A percentile compares a stretch with the other conserved stretches of the same genome.
These are phyloP conservation scores for Brotula barbata DNA, from an alignment of 2,797 vertebrate genomes.

Conservation along the genomic window DNA sequence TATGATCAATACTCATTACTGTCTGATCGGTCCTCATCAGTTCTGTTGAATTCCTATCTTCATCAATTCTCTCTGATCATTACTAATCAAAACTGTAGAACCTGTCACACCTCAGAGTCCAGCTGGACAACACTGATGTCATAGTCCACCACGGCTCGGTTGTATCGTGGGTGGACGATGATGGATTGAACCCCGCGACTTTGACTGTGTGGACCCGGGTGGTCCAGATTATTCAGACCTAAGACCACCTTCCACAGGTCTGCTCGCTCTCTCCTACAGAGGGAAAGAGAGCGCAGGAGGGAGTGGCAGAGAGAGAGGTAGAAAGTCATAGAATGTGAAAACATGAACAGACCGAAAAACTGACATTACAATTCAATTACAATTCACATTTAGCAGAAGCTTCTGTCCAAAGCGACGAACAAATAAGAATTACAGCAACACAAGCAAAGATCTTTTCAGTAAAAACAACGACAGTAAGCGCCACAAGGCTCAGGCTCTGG, in stretches of 20 bases:
- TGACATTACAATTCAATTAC: no score
- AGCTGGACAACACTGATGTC: slow-evolving; percentile 95
- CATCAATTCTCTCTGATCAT: fast-evolving
- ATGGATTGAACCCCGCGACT: slow-evolving; percentile 84
- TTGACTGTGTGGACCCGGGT: slow-evolving; percentile 86
- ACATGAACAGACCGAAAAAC: no score
- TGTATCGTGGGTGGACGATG: slow-evolving; percentile 91
- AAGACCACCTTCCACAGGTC: slow-evolving; percentile 91
- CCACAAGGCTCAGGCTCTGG: no score
- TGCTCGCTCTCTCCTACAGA: slow-evolving; percentile 84
- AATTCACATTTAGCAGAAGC: no score
- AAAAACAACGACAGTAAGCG: no score
- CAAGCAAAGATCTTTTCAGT: no score
- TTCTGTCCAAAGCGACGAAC: no score
- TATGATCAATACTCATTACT: background rate
- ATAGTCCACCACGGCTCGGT: slow-evolving; percentile 90
- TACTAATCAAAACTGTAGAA: fast-evolving
- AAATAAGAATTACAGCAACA: no score
- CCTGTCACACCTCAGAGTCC: slow-evolving; percentile 72
- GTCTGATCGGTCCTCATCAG: no score
- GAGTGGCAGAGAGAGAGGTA: no score
- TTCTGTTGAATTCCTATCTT: background rate
- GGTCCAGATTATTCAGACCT: slow-evolving; percentile 92
- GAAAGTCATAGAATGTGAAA: no score
- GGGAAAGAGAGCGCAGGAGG: background rate